Evolutionary conservation across 2,888 invertebrate genomes (phyloP).

Genomic region (Danaus chrysippus): DNA sequence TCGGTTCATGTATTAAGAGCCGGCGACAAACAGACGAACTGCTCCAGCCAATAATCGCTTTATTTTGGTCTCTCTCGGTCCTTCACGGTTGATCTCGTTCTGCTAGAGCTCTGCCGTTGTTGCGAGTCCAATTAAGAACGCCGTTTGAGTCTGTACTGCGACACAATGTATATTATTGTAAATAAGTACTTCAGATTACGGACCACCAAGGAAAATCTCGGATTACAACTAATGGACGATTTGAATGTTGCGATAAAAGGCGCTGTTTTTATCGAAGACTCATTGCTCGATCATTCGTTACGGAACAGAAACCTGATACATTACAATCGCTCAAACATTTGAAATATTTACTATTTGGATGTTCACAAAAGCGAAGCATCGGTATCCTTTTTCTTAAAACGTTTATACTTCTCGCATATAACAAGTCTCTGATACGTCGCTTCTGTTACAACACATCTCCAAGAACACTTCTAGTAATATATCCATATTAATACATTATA

Average conservation of each 20-base stretch:
- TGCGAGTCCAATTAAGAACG: conserved; percentile 57
- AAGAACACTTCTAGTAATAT: too few species aligned
- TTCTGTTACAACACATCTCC: too few species aligned
- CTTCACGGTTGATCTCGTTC: conserved; percentile 64
- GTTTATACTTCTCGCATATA: too few species aligned
- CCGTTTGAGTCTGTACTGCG: conserved; percentile 46
- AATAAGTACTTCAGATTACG: conserved; percentile 53
- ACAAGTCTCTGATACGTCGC: too few species aligned
- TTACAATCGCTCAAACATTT: not conserved
- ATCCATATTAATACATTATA: too few species aligned
- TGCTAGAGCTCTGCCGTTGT: conserved; percentile 51
- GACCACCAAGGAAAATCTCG: conserved; percentile 43
- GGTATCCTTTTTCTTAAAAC: too few species aligned
- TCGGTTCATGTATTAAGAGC: conserved; percentile 56
- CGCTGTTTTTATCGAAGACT: not conserved
- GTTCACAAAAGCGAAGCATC: too few species aligned
- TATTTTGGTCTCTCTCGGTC: conserved; percentile 51
- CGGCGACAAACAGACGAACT: conserved; percentile 53
- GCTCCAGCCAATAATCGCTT: conserved; percentile 53
- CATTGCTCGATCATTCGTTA: conserved; percentile 2
- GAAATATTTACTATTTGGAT: too few species aligned
- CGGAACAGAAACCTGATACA: not conserved
- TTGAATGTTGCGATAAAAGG: conserved; percentile 16
- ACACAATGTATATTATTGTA: conserved; percentile 50
- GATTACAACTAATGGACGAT: conserved; percentile 20